Evolutionary conservation across 2,797 vertebrate species (phyloP), one percentile per base, ranked within the genome.

Genomic region (Muscicapa comitata): DNA sequence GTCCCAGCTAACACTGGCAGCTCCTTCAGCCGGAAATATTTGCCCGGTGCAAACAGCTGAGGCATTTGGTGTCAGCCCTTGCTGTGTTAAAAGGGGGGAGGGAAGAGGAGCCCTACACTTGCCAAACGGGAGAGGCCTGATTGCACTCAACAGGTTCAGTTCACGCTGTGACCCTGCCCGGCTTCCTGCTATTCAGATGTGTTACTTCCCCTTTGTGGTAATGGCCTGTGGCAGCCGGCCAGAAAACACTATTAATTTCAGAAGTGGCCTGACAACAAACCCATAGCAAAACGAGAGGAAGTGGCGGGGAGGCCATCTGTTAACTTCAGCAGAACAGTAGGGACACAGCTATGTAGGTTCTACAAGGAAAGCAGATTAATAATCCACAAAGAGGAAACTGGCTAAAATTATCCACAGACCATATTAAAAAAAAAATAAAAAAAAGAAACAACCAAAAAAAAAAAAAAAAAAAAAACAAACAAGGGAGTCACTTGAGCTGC

Each of bases 241-340:
- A 98, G 98, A 97, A 98, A 98, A 97, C 96, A 92, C 97, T 98
- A 97, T 98, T 98, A 97, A 98, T 98, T 98, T 98, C 97, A 98
- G 98, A 98, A 98, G 97, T 96, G 97, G 97, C 95, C 97, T 97
- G 96, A 98, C 97, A 98, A 97, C 97, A 98, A 98, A 97, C 97
- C 97, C 97, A 92, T 97, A 97, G 97, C 55, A 40, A 95, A 96
- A 86, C 1, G 85, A 96, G 98, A 97, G 97, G 98, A 98, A 98
- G 97, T 96, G 97, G 96, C 31, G 9, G 93, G 94, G 94, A 97
- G 97, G 97, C 98, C 98, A 98, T 98, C 97, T 98, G 98, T 98
- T 97, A 90, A 96, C 87, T 93, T 85, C 87, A 93, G 94, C 95
- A 86, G 83, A 96, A 97, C 96, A 74, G 96, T 94, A 98, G 97